Evolutionary conservation across 2,797 vertebrate species (phyloP), one percentile per base, ranked within the genome.

Genomic region (Orestias chungarensis): DNA sequence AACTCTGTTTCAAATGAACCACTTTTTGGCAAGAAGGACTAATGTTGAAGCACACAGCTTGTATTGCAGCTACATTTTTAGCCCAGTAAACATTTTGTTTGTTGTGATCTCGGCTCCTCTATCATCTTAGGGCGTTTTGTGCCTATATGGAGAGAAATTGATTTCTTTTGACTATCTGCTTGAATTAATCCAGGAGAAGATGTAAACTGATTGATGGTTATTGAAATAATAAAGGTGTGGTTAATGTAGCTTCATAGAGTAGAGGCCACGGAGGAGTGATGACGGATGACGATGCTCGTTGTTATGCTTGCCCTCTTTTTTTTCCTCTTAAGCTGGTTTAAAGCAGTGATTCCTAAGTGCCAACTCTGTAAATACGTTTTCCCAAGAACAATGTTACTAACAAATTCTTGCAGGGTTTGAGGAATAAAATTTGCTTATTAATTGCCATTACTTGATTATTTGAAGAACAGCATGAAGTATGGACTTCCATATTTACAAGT

Each of bases 161-260:
- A 71, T 81, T 50, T 29, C 5, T 55, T 66, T 74, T 84, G 27
- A 40, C 73, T 70, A 52, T 55, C 68, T 68, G 65, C 35, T 23
- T 52, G 70, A 69, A 74, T 75, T 66, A 80, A 76, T 71, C 33
- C 29, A 12, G 15, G 6, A 67, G 29, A 81, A 38, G 70, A 66
- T 80, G 59, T 54, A 73, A 38, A 38, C 68, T 86, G 76, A 86
- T 68, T 68, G 76, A 73, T 27, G 5, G 69, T 78, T 84, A 78
- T 73, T 80, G 68, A 82, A 78, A 78, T 74, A 67, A 71, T 68
- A 29, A 35, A 65, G 64, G 54, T 72, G 66, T 55, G 52, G 73
- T 76, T 76, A 66, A 71, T 74, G 74, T 73, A 43, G 64, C 69
- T 57, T 69, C 40, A 49, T 66, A 49, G 70, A 49, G 64, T 38